Evolutionary conservation across 1,140 invertebrate genomes (phyloP).

Genomic region (Monochamus saltuarius): DNA sequence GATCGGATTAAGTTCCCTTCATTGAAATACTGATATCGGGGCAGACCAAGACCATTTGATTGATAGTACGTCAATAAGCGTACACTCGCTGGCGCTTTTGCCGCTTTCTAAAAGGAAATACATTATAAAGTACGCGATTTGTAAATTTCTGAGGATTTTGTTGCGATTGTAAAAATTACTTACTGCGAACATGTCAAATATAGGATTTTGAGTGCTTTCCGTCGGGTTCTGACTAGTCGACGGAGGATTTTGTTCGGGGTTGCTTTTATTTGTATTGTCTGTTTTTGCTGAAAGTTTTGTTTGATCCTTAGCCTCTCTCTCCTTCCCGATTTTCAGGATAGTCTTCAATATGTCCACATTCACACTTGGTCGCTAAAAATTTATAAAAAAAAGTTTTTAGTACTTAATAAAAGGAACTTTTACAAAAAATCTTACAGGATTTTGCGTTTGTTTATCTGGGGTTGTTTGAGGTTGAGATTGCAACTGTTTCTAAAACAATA

Average conservation of each 20-base stretch:
- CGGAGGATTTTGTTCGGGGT: neutral
- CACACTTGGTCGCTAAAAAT: conserved; percentile 15
- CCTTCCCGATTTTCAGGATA: conserved; percentile 33
- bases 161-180: conserved; percentile 26
- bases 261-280: conserved; percentile 10
- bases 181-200: conserved; percentile 41
- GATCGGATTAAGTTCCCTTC: conserved; percentile 46
- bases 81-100: conserved; percentile 36
- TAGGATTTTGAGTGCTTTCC: conserved; percentile 16
- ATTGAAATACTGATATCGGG: conserved; percentile 52
- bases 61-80: conserved; percentile 52
- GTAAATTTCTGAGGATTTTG: conserved; percentile 36
- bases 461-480: no score
- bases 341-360: conserved; percentile 35
- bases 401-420: no score
- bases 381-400: no score
- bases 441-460: no score
- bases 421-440: no score
- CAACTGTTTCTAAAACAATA: no score
- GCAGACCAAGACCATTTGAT: conserved; percentile 47
- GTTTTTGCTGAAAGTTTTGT: neutral
- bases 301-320: conserved; percentile 6
- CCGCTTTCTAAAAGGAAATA: conserved; percentile 14
- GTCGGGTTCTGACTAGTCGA: neutral
- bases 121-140: conserved; percentile 21